Evolutionary conservation across 2,113 vertebrate species (phyloP).

Genomic region (Cryptomyrus ogoouensis): DNA sequence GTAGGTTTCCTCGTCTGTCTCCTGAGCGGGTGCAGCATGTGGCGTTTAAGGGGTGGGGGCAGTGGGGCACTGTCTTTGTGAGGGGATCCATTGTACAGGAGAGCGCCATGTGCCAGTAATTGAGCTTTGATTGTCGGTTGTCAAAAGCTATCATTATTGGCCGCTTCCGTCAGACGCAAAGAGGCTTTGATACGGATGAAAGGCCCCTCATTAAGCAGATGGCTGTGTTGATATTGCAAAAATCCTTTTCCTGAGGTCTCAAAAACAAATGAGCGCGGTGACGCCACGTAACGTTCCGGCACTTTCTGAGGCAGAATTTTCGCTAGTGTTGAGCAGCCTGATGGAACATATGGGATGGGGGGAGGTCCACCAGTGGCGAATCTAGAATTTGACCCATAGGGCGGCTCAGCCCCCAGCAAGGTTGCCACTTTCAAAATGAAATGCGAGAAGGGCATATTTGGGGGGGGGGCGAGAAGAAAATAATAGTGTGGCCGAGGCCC

Average conservation of each 20-base stretch:
- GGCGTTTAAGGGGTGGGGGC: constrained; percentile 14
- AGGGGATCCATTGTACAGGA: constrained; percentile 33
- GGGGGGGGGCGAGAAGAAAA: background rate
- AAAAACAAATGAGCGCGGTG: constrained; percentile 26
- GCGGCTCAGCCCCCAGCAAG: background rate
- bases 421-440: background rate
- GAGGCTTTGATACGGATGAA: constrained; percentile 50
- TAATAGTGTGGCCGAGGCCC: background rate
- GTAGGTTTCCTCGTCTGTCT: background rate
- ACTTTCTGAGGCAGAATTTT: background rate
- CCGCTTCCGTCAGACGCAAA: constrained; percentile 36
- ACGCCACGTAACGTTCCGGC: background rate
- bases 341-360: background rate
- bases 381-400: background rate
- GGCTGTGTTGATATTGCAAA: constrained; percentile 43
- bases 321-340: background rate
- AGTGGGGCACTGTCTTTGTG: constrained; percentile 30
- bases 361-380: background rate
- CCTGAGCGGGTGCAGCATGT: background rate
- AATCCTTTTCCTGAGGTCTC: constrained; percentile 32
- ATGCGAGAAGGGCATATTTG: background rate
- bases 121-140: constrained; percentile 47
- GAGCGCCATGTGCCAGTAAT: constrained; percentile 41
- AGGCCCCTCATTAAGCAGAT: constrained; percentile 43
- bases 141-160: constrained; percentile 45